Percentiles rank a stretch among this genome's conserved stretches.
phyloP scores from a whole-genome alignment of 2,797 vertebrate genomes.

The Strix occidentalis region DNA sequence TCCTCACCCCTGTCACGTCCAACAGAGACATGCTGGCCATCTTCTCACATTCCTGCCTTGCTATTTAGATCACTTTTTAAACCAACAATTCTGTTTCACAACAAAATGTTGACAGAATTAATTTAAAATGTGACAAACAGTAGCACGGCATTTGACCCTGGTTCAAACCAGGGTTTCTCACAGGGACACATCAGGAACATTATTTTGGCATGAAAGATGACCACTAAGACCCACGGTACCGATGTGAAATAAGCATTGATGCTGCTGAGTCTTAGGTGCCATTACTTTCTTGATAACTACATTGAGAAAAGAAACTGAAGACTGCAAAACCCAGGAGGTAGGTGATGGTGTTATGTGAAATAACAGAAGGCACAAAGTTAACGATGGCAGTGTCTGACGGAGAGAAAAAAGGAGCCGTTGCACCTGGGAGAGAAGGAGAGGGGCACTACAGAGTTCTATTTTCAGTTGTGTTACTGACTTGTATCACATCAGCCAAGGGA shows the following conservation, averaged over 20 bases:
- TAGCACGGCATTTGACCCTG: neutral
- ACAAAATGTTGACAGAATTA: neutral
- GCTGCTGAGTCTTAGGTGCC: neutral
- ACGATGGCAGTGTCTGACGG: rapidly evolving
- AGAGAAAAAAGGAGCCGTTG: neutral
- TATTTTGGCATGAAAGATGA: neutral
- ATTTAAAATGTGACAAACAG: neutral
- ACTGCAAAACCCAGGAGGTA: neutral
- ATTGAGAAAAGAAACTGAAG: neutral
- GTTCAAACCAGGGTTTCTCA: neutral
- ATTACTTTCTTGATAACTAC: neutral
- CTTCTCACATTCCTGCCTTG: neutral
- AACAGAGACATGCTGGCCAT: too few relatives aligned
- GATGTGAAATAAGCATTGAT: rapidly evolving
- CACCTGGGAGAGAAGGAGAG: neutral
- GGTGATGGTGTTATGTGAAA: neutral
- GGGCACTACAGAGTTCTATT: neutral
- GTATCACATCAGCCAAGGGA: neutral
- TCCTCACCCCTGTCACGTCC: neutral
- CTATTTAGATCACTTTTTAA: neutral
- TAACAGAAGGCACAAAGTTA: neutral
- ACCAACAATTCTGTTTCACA: neutral
- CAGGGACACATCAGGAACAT: neutral
- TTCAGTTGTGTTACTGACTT: neutral
- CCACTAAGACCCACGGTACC: rapidly evolving